These are phyloP conservation scores for Mycteria americana DNA, from an alignment of 2,797 vertebrate genomes.

Conservation along the genomic window DNA sequence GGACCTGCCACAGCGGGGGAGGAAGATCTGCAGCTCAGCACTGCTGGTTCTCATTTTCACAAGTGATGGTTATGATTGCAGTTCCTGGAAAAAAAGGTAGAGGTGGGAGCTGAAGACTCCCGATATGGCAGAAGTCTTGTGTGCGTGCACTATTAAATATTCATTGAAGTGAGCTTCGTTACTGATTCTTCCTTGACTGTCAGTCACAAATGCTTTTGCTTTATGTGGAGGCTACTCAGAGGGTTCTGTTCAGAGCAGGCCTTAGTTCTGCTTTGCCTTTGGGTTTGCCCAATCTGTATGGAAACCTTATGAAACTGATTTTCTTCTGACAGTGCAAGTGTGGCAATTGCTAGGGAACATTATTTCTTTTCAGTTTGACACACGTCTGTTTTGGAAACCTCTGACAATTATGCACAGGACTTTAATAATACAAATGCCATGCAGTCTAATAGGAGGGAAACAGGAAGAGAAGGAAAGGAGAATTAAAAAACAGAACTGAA, in stretches of 20 bases:
- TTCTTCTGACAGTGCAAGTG: neutral
- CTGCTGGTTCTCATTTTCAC: neutral
- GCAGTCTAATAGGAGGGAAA: neutral
- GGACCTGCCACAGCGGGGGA: neutral
- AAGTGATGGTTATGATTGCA: neutral
- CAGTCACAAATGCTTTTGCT: neutral
- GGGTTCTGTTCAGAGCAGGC: neutral
- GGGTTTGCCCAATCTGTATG: neutral
- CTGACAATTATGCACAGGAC: neutral
- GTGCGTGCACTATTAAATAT: neutral
- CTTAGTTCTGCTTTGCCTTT: neutral
- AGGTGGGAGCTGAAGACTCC: neutral
- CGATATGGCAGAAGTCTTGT: fast-evolving
- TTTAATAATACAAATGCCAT: neutral
- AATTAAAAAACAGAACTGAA: neutral
- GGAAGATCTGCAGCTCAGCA: neutral
- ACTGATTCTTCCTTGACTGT: neutral
- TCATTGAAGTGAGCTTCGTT: neutral
- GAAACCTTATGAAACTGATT: neutral
- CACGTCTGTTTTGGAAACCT: neutral
- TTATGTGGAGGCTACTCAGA: neutral
- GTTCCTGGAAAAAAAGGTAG: neutral
- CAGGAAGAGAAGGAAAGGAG: neutral
- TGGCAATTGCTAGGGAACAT: neutral
- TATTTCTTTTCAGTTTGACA: neutral